Percentiles rank a stretch among this genome's conserved stretches.
Evolutionary conservation across 2,113 vertebrate genomes (phyloP).

Genomic region (Urocolius indicus): DNA sequence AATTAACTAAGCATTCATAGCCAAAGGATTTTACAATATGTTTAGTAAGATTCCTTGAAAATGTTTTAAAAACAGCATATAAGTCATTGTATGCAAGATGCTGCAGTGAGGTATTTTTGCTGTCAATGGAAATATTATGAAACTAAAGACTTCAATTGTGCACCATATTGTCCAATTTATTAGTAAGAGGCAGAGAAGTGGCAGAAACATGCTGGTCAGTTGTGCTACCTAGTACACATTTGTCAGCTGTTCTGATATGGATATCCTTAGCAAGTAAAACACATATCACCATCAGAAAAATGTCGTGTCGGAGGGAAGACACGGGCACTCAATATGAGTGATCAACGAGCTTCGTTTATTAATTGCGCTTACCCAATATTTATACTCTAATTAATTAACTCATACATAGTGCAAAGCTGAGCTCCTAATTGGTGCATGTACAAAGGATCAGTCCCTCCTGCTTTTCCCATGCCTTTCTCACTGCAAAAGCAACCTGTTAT

Average conservation of each 20-base stretch:
- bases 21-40: not conserved
- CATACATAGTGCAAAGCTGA: no score
- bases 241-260: not conserved
- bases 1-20: not conserved
- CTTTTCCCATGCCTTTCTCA: no score
- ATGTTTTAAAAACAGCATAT: not conserved
- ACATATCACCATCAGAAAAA: slow-evolving; percentile 5
- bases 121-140: not conserved
- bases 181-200: not conserved
- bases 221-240: not conserved
- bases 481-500: no score
- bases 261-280: slow-evolving; percentile 19
- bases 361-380: no score
- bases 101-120: not conserved
- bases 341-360: no score
- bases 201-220: not conserved
- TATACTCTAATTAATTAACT: no score
- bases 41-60: not conserved
- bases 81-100: not conserved
- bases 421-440: no score
- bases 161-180: not conserved
- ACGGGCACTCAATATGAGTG: no score
- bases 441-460: no score
- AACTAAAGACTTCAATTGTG: not conserved
- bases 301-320: no score